Evolutionary conservation across 1,140 invertebrate genomes (phyloP).

Genomic region (Plodia interpunctella): DNA sequence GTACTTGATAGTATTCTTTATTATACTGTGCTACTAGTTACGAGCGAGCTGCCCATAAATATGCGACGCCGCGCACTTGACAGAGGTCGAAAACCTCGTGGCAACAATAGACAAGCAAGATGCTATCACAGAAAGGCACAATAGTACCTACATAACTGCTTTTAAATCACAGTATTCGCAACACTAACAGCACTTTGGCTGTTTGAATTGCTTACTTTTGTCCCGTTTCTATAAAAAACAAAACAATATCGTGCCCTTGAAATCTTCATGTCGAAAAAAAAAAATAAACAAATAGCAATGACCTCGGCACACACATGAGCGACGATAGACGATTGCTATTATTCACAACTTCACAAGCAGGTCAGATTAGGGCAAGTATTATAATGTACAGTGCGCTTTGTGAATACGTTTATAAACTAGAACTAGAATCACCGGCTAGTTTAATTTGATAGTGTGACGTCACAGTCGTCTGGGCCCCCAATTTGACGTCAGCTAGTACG

Average conservation of each 20-base stretch:
- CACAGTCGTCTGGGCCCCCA: conserved; percentile 59
- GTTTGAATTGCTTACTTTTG: conserved; percentile 12
- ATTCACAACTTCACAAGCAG: conserved; percentile 49
- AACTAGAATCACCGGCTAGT: conserved; percentile 70
- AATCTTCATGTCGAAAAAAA: conserved; percentile 41
- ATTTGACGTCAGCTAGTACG: conserved; percentile 65
- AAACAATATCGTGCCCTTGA: conserved; percentile 50
- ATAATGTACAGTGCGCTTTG: conserved; percentile 61
- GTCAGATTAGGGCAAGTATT: conserved; percentile 70
- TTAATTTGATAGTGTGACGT: conserved; percentile 62
- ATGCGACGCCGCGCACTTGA: conserved; percentile 48
- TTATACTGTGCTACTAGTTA: conserved; percentile 6
- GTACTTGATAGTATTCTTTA: too few species aligned
- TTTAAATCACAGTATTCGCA: neutral
- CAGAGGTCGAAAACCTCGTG: conserved; percentile 60
- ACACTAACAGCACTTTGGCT: neutral
- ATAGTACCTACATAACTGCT: neutral
- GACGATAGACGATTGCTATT: conserved; percentile 47
- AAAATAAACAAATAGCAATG: conserved; percentile 67
- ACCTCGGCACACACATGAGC: conserved; percentile 63
- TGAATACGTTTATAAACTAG: conserved; percentile 58
- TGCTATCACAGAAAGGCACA: conserved; percentile 17
- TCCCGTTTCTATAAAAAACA: neutral
- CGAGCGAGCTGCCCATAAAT: conserved; percentile 26
- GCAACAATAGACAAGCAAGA: conserved; percentile 56